Evolutionary conservation across 2,113 vertebrate species (phyloP).

Genomic region (Megaceryle maxima): DNA sequence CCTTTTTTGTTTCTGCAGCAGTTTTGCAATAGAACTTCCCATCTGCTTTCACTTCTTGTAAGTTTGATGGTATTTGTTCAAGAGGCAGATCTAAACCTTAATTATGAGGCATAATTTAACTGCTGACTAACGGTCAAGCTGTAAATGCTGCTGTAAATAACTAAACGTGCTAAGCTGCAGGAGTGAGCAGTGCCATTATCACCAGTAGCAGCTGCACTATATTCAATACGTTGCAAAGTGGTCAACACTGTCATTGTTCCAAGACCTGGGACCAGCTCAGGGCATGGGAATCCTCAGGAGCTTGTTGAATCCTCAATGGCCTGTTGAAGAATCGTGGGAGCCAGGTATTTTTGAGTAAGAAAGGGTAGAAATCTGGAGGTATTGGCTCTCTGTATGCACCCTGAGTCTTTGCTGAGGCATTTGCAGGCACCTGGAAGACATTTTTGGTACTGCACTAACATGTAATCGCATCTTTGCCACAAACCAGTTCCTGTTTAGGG

Average conservation of each 20-base stretch:
- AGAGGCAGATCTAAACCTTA: neutral
- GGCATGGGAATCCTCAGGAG: neutral
- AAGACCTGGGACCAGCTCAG: neutral
- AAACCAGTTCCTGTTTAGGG: neutral
- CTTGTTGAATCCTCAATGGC: neutral
- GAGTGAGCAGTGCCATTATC: neutral
- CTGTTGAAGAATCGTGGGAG: neutral
- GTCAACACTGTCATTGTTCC: neutral
- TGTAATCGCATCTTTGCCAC: neutral
- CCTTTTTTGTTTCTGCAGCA: slow-evolving; percentile 25
- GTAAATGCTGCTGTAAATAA: slow-evolving; percentile 7
- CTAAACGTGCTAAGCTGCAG: neutral
- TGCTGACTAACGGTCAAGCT: slow-evolving; percentile 36
- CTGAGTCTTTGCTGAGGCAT: neutral
- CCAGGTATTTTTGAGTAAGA: neutral
- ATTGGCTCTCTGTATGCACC: neutral
- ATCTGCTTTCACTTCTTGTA: slow-evolving; percentile 55
- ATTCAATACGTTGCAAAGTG: neutral
- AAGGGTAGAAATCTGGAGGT: neutral
- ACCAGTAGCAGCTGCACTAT: neutral
- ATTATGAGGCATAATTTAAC: slow-evolving; percentile 21
- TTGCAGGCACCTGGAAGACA: neutral
- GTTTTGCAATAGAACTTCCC: slow-evolving; percentile 51
- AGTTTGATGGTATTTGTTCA: slow-evolving; percentile 16
- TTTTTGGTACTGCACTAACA: neutral